phyloP scores from a whole-genome alignment of 2,113 vertebrate genomes.

The Fregata magnificens region DNA sequence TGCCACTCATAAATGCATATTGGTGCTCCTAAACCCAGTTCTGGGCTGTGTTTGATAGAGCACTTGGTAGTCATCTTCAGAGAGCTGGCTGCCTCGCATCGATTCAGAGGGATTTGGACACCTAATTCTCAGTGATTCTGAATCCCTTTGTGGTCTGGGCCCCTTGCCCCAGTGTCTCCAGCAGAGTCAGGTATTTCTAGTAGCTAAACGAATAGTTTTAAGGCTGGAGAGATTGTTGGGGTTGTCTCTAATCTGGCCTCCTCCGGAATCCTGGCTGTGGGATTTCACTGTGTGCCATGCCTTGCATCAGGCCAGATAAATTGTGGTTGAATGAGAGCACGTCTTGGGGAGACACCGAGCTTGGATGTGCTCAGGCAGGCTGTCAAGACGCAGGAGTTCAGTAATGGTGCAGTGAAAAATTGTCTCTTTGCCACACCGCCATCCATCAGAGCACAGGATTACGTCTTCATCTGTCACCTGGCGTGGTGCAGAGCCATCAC shows the following conservation, averaged over 20 bases:
- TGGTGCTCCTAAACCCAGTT: not conserved
- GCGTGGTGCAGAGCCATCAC: not conserved
- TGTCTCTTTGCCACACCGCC: not conserved
- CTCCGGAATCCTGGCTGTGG: not conserved
- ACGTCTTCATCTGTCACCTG: not conserved
- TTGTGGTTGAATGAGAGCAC: not conserved
- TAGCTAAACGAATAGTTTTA: not conserved
- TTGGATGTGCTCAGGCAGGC: not conserved
- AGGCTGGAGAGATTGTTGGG: not conserved
- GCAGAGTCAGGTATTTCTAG: not conserved
- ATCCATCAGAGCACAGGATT: not conserved
- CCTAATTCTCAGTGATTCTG: not conserved
- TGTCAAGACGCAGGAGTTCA: not conserved
- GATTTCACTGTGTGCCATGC: not conserved
- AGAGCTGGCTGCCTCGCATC: not conserved
- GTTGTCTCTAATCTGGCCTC: not conserved
- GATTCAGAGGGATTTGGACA: not conserved
- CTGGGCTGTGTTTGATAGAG: not conserved
- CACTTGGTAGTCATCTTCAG: not conserved
- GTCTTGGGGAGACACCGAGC: not conserved
- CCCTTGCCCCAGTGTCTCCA: not conserved
- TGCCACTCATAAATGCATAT: not conserved
- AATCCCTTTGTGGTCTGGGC: not conserved
- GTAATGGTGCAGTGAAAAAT: not conserved
- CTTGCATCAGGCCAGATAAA: not conserved